Conservation (phyloP, 1,140 invertebrate species). For the Magallana angulata region DNA sequence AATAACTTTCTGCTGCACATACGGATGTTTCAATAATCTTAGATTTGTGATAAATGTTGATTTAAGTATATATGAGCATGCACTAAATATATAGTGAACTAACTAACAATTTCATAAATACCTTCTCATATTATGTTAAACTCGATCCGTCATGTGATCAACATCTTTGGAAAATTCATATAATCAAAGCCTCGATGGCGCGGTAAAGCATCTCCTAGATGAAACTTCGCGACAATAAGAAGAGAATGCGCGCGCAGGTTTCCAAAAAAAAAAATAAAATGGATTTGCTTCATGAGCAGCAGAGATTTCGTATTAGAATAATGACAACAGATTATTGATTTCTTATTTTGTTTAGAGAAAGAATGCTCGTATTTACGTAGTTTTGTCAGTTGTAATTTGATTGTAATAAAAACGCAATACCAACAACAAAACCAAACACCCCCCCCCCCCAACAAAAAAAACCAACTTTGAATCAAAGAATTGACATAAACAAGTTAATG, state of each 20-base stretch:
- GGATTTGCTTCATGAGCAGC: background rate
- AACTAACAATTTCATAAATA: background rate
- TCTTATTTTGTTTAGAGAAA: background rate
- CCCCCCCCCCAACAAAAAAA: too few relatives aligned
- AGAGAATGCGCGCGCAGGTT: conserved; percentile 11
- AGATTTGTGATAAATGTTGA: too few relatives aligned
- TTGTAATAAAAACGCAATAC: too few relatives aligned
- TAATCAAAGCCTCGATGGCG: background rate
- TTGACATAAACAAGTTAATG: too few relatives aligned
- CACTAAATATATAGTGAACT: too few relatives aligned
- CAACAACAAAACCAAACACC: too few relatives aligned
- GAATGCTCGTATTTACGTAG: too few relatives aligned
- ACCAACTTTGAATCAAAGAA: too few relatives aligned
- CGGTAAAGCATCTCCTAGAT: background rate
- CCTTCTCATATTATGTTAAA: background rate
- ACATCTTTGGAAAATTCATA: background rate
- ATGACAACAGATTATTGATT: conserved; percentile 5
- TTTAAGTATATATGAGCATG: too few relatives aligned
- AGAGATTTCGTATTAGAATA: background rate
- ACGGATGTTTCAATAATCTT: too few relatives aligned
- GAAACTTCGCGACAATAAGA: conserved; percentile 9
- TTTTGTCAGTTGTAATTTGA: too few relatives aligned
- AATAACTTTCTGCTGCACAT: too few relatives aligned
- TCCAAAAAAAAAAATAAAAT: conserved; percentile 16
- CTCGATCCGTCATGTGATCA: background rate